Evolutionary conservation across 2,113 vertebrate species (phyloP).

Genomic region (Hassar affinis): DNA sequence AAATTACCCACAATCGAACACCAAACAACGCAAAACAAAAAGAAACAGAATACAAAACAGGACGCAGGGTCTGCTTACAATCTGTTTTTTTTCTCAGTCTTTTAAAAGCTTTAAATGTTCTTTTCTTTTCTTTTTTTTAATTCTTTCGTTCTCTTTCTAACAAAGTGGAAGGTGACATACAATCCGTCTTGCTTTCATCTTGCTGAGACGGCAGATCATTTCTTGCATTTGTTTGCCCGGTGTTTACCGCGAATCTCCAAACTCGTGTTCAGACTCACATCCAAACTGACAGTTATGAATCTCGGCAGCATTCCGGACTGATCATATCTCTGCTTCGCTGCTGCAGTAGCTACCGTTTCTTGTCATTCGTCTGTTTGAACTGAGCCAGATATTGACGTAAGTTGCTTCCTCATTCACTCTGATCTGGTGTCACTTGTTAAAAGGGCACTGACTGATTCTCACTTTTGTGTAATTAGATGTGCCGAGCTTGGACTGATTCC

Average conservation of each 20-base stretch:
- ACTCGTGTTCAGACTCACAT: background rate
- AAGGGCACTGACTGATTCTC: conserved; percentile 30
- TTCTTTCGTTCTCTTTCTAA: background rate
- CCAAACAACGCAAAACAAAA: background rate
- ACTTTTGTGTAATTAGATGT: conserved; percentile 37
- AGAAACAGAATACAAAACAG: background rate
- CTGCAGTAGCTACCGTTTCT: background rate
- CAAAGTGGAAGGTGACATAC: background rate
- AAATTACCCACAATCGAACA: background rate
- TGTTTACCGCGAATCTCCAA: conserved; percentile 1
- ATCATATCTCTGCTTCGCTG: background rate
- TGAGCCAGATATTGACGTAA: conserved; percentile 44
- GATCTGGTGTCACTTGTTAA: conserved; percentile 16
- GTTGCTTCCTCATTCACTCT: conserved; percentile 26
- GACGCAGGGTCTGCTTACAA: no score
- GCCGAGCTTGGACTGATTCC: conserved; percentile 20
- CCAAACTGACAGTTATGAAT: conserved; percentile 17
- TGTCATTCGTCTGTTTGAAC: conserved; percentile 30
- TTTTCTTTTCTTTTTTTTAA: background rate
- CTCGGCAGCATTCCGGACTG: conserved; percentile 21
- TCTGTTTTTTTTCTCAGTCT: background rate
- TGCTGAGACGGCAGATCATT: conserved; percentile 9
- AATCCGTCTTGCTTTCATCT: background rate
- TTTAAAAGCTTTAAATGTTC: background rate
- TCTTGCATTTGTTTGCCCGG: background rate